phyloP scores from a whole-genome alignment of 2,888 invertebrate genomes.

The Melipona bicolor region DNA sequence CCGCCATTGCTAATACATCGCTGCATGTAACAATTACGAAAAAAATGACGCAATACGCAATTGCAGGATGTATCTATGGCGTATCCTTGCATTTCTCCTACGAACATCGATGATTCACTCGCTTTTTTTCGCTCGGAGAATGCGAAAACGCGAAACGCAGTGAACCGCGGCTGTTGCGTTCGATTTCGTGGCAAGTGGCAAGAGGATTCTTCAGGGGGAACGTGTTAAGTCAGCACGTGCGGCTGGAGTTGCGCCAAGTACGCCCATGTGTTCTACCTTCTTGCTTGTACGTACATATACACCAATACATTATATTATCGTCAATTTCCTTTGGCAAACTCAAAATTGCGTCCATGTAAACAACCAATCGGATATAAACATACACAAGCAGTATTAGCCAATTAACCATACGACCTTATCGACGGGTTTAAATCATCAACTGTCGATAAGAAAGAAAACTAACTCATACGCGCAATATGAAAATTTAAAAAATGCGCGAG shows the following conservation, averaged over 20 bases:
- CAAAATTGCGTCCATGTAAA: conserved; percentile 17
- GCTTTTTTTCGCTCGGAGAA: not conserved
- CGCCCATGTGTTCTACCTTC: conserved; percentile 2
- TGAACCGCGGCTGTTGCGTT: not conserved
- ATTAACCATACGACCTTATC: not conserved
- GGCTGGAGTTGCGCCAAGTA: conserved; percentile 41
- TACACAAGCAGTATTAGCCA: too few species aligned
- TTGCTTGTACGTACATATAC: not conserved
- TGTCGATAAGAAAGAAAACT: conserved; percentile 14
- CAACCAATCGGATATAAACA: not conserved
- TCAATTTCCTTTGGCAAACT: conserved; percentile 15
- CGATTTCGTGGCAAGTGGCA: not conserved
- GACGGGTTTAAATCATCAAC: not conserved
- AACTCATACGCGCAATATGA: not conserved
- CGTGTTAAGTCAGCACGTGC: conserved; percentile 37
- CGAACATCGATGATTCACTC: not conserved
- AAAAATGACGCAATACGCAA: not conserved
- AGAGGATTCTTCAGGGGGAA: not conserved
- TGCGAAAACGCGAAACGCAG: not conserved
- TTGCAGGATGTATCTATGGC: not conserved
- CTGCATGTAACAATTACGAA: not conserved
- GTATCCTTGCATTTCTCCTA: not conserved
- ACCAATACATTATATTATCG: conserved; percentile 39
- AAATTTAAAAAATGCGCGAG: not conserved
- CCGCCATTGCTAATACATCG: not conserved